A percentile compares a stretch with the other conserved stretches of the same genome.
phyloP scores from a whole-genome alignment of 2,888 invertebrate species.

The Poecilobothrus nobilitatus region DNA sequence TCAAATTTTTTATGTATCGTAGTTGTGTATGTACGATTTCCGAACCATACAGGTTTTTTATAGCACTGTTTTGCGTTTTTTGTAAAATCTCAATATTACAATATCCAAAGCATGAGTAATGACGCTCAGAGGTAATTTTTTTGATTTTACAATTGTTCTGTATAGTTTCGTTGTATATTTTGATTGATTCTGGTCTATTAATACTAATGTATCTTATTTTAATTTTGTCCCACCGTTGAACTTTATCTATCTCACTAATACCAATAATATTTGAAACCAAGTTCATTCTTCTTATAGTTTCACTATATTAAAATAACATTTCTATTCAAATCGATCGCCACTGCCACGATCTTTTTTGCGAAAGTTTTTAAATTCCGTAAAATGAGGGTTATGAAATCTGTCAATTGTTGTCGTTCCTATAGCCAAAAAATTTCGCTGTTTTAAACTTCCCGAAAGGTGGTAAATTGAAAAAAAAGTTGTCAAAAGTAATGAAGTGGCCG shows the following conservation, averaged over 20 bases:
- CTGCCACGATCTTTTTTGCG: not conserved
- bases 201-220: not conserved
- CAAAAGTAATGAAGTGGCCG: not conserved
- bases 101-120: not conserved
- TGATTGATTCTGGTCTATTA: not conserved
- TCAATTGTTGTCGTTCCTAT: not conserved
- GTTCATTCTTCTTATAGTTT: not conserved
- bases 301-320: not conserved
- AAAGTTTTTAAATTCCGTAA: not conserved
- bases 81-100: too few relatives aligned
- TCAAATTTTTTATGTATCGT: too few relatives aligned
- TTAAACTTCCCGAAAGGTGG: not conserved
- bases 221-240: not conserved
- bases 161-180: not conserved
- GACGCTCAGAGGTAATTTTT: not conserved
- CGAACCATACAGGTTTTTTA: too few relatives aligned
- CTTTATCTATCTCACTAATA: not conserved
- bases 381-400: not conserved
- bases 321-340: not conserved
- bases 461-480: not conserved
- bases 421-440: too few relatives aligned
- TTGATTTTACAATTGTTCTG: not conserved
- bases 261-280: not conserved
- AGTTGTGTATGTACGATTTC: too few relatives aligned
- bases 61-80: too few relatives aligned